A percentile compares a stretch with the other conserved stretches of the same genome.
These are phyloP conservation scores for Calephelis virginiensis DNA, from an alignment of 1,140 invertebrate genomes.

Conservation along the genomic window DNA sequence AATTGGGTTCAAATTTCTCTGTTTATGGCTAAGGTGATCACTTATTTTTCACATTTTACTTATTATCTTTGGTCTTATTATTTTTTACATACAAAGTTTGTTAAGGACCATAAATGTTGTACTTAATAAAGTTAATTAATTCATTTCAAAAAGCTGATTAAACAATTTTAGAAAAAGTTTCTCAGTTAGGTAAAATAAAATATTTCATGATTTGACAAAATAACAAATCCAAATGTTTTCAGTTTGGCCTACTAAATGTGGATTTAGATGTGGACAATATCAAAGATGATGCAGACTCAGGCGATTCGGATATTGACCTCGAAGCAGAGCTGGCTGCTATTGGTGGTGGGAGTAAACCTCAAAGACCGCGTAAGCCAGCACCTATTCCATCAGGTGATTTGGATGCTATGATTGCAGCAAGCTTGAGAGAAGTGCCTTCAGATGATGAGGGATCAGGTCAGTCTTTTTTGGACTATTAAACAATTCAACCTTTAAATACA, in stretches of 20 bases:
- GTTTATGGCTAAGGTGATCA: no score
- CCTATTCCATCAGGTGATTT: conserved; percentile 76
- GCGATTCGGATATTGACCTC: conserved; percentile 87
- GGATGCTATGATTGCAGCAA: conserved; percentile 86
- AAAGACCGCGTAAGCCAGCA: conserved; percentile 77
- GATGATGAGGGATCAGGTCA: conserved; percentile 85
- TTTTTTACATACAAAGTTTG: no score
- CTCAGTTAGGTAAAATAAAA: no score
- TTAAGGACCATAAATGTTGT: no score
- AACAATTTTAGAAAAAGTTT: no score
- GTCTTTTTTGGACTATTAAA: conserved; percentile 8
- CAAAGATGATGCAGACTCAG: conserved; percentile 71
- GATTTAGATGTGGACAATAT: conserved; percentile 80
- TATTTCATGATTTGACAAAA: neutral
- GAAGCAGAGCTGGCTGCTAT: conserved; percentile 92
- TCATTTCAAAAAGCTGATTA: no score
- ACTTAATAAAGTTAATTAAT: no score
- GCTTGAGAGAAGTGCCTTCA: conserved; percentile 84
- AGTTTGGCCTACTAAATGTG: conserved; percentile 89
- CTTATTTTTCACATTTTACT: no score
- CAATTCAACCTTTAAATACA: no score
- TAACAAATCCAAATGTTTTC: conserved; percentile 22
- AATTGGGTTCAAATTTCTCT: no score
- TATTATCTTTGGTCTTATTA: no score
- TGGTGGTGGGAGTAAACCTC: conserved; percentile 77